Base-by-base conservation (phyloP, 2,888 invertebrate species). In the Amorpha juglandis region DNA sequence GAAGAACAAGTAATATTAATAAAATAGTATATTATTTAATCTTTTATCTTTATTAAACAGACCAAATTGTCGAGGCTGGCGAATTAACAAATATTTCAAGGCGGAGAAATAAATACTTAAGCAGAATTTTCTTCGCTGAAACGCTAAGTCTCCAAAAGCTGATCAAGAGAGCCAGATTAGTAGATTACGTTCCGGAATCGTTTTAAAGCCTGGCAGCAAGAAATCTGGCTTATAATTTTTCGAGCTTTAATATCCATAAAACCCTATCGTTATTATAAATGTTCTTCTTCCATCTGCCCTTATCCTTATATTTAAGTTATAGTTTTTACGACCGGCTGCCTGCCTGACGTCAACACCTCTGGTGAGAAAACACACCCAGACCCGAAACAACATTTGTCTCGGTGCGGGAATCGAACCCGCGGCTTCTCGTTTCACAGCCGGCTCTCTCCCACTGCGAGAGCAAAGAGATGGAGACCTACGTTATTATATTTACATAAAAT, bases 111-210 rank as follows among this genome's bases (percentile, higher is more conserved):
- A 38, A 55, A 55, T 55, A 38, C 35, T 9, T 58, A 42, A 58
- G 19, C 58, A 42, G 12, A 19, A 42, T 58, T 42, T 58, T 19
- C 42, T 38, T 58, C 42, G 42, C 19, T 58, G 42, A 58, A 42
- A 42, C 42, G 42, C 6, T 58, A 58, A 58, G 38, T 4, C 58
- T 12, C 58, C 16, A 42, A 58, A 58, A 42, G 19, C 58, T 42
- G 19, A 38, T 6, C 16, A 42, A 58, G 58, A n/a, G 42, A 58
- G 19, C 6, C 38, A 58, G 58, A 42, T 58, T 58, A 58, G 42
- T 58, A 38, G 58, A 38, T 58, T 58, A 58, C 58, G 38, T 42
- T 11, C 38, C 58, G 42, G 16, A 58, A 58, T 42, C 19, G 19
- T 58, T 58, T 58, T 38, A 8, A 58, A 42, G 11, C 58, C 58